Evolutionary conservation across 2,888 invertebrate species (phyloP).

Genomic region (Scaptodrosophila latifasciaeformis): DNA sequence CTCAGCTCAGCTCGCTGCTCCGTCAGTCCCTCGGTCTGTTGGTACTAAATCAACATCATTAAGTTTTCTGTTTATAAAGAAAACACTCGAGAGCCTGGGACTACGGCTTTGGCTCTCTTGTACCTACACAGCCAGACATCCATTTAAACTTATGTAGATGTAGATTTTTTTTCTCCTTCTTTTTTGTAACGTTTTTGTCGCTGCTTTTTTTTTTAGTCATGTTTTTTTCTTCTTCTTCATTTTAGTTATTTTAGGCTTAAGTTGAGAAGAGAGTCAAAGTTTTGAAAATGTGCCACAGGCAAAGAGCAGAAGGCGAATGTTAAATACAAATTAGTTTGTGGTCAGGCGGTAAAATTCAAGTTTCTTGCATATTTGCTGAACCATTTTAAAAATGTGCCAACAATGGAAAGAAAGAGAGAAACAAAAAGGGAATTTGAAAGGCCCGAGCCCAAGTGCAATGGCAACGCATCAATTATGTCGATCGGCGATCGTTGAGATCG

Average conservation of each 20-base stretch:
- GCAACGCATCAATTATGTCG: slow-evolving; percentile 52
- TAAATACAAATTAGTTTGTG: slow-evolving; percentile 42
- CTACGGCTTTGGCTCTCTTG: slow-evolving; percentile 35
- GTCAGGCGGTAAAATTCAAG: slow-evolving; percentile 27
- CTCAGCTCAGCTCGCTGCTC: not conserved
- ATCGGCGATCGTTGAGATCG: too few species aligned
- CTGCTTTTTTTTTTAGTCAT: not conserved
- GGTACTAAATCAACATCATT: slow-evolving; percentile 69
- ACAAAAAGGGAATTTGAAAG: not conserved
- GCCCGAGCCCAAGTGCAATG: not conserved
- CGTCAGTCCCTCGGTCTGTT: slow-evolving; percentile 10
- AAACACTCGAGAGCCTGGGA: slow-evolving; percentile 58
- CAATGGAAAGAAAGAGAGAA: slow-evolving; percentile 3
- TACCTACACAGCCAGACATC: not conserved
- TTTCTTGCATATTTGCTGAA: slow-evolving; percentile 45
- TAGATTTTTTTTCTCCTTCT: slow-evolving; percentile 24
- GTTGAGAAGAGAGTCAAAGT: too few species aligned
- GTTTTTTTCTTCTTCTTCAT: slow-evolving; percentile 18
- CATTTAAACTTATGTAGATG: too few species aligned
- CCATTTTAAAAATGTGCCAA: slow-evolving; percentile 47
- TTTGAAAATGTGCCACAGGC: slow-evolving; percentile 18
- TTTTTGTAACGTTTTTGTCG: not conserved
- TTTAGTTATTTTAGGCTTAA: slow-evolving; percentile 53
- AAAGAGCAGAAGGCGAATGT: slow-evolving; percentile 14
- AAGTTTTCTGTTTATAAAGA: slow-evolving; percentile 68